Evolutionary conservation across 2,113 vertebrate species (phyloP), one percentile per base, ranked within the genome.

Genomic region (Acanthisitta chloris): DNA sequence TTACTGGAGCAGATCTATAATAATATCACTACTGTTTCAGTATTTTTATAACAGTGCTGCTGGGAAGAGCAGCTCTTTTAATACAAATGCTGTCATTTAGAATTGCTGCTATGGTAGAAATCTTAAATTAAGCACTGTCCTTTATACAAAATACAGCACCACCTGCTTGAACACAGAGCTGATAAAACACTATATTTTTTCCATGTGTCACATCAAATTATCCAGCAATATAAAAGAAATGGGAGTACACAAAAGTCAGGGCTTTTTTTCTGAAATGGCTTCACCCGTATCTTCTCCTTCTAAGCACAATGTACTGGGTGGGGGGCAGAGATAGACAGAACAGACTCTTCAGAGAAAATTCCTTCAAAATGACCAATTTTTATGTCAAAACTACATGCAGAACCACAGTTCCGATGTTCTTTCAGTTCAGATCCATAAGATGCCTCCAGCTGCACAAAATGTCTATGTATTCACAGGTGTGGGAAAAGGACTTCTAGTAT

Each of bases 21-120:
- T 95, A 95, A 96, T 96, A 96, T 92, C 95, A 96, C 92, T 73
- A 95, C 88, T 97, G 93, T 97, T 97, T 96, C 94, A 93, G 89
- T 95, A 94, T 96, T 95, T 96, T 96, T 96, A n/a, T 95, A 95
- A 86, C 81, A 79, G 76, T 77, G 73, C 94, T 96, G 81, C 87
- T 96, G 82, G 96, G 92, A 93, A 95, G 91, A 95, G 88, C 78
- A 81, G 90, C 79, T 88, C 94, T 95, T 96, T 83, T 92, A 94
- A 93, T 90, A 96, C 95, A 96, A 94, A 90, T 61, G 85, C 94
- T 97, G 95, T 95, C 95, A 96, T 92, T 94, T 91, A 94, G 84
- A 91, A 93, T 86, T 92, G 92, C 93, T 95, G 90, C 94, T 87
- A 78, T 80, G 91, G 92, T 86, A 95, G 81, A 93, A 94, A 92